Percentiles rank a stretch among this genome's conserved stretches.
phyloP scores from a whole-genome alignment of 1,140 invertebrate genomes.

The Drosophila mayri region DNA sequence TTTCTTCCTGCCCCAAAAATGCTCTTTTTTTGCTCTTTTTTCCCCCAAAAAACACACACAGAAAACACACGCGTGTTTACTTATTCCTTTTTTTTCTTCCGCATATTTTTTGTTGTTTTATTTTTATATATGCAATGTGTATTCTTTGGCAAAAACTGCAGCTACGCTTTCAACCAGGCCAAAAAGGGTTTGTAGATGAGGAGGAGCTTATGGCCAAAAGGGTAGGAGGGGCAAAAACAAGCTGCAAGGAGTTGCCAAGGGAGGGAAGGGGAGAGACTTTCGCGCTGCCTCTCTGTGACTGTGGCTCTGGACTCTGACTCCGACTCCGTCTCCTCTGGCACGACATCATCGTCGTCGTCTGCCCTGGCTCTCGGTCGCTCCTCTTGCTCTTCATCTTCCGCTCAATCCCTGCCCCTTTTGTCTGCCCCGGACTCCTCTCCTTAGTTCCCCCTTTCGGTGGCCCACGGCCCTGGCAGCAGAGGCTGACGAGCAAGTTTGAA shows the following conservation, averaged over 20 bases:
- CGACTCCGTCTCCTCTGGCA: conserved; percentile 39
- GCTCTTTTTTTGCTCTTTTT: conserved; percentile 9
- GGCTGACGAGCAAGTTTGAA: conserved; percentile 80
- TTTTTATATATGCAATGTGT: conserved; percentile 61
- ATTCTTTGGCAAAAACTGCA: conserved; percentile 59
- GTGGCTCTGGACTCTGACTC: conserved; percentile 46
- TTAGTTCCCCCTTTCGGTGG: conserved; percentile 2
- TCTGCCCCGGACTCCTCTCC: conserved; percentile 13
- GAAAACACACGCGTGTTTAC: conserved; percentile 63
- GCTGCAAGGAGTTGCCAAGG: not conserved
- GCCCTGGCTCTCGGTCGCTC: conserved; percentile 3
- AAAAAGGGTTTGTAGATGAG: conserved; percentile 19
- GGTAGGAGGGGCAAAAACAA: not conserved
- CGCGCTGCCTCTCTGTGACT: conserved; percentile 23
- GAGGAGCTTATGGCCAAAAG: conserved; percentile 8
- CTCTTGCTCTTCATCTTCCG: not conserved
- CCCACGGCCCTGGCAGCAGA: conserved; percentile 69
- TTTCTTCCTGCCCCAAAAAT: conserved; percentile 42
- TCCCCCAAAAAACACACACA: not conserved
- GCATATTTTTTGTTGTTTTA: conserved; percentile 42
- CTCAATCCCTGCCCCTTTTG: conserved; percentile 3
- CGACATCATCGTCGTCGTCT: conserved; percentile 39
- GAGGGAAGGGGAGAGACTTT: conserved; percentile 23
- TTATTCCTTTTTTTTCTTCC: conserved; percentile 76
- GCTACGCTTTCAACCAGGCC: conserved; percentile 31